A percentile compares a stretch with the other conserved stretches of the same genome.
Evolutionary conservation across 1,140 invertebrate species (phyloP).

Genomic region (Ceratosolen fusciceps): DNA sequence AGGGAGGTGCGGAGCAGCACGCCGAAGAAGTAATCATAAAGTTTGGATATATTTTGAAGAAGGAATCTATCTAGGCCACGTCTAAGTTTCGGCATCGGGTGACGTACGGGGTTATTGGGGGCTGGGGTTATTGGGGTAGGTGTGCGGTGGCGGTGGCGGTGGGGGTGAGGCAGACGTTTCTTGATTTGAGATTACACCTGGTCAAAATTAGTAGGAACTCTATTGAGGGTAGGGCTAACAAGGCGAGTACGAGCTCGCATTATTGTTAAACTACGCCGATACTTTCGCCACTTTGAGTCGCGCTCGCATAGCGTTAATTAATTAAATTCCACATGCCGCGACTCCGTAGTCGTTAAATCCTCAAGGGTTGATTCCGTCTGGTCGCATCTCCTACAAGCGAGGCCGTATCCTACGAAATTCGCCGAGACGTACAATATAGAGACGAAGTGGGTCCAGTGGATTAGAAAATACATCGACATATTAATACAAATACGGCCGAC

Average conservation of each 20-base stretch:
- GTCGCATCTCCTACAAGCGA: too few relatives aligned
- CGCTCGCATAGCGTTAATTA: too few relatives aligned
- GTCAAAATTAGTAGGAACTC: constrained; percentile 29
- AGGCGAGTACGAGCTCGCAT: background rate
- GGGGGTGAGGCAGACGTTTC: too few relatives aligned
- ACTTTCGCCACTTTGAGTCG: background rate
- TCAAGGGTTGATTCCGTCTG: too few relatives aligned
- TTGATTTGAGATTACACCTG: background rate
- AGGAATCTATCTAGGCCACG: constrained; percentile 12
- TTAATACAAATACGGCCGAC: too few relatives aligned
- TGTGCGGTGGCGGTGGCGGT: too few relatives aligned
- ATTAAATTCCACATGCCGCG: too few relatives aligned
- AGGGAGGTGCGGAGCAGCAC: background rate
- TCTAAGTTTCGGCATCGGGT: background rate
- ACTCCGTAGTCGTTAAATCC: too few relatives aligned
- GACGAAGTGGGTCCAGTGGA: background rate
- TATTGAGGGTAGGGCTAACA: background rate
- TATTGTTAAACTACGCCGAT: background rate
- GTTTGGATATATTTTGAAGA: background rate
- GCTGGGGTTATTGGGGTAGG: too few relatives aligned
- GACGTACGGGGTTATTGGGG: too few relatives aligned
- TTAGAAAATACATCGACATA: background rate
- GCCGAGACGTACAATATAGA: too few relatives aligned
- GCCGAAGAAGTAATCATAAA: constrained; percentile 34
- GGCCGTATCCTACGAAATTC: too few relatives aligned